phyloP scores from a whole-genome alignment of 2,797 vertebrate species.

The Argentina silus region DNA sequence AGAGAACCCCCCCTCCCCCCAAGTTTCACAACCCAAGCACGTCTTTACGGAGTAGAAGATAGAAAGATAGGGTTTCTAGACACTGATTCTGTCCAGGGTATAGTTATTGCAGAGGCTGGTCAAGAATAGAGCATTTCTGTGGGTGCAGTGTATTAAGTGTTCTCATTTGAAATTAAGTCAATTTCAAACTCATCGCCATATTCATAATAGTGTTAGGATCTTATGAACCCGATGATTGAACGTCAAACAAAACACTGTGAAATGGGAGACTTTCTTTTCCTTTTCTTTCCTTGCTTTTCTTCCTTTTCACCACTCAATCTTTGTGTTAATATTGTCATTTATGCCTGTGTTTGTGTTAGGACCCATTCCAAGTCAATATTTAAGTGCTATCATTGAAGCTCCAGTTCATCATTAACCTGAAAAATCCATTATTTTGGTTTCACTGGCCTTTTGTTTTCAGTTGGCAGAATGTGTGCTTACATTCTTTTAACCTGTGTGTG shows the following conservation, averaged over 20 bases:
- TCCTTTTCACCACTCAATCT: slow-evolving; percentile 46
- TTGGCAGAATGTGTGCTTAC: slow-evolving; percentile 29
- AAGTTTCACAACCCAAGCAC: slow-evolving; percentile 1
- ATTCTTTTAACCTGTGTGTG: slow-evolving; percentile 58
- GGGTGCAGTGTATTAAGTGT: background rate
- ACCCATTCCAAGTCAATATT: slow-evolving; percentile 48
- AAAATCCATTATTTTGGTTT: slow-evolving; percentile 9
- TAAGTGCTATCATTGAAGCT: slow-evolving; percentile 27
- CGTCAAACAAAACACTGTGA: background rate
- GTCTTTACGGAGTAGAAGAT: background rate
- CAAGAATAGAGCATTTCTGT: no score
- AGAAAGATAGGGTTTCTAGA: no score
- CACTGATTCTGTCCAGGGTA: background rate
- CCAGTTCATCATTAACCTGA: slow-evolving; percentile 48
- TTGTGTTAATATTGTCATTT: slow-evolving; percentile 40
- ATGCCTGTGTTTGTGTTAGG: slow-evolving; percentile 47
- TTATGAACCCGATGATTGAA: background rate
- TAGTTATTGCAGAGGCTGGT: background rate
- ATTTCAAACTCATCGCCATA: background rate
- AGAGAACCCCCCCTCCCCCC: background rate
- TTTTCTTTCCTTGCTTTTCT: slow-evolving; percentile 18
- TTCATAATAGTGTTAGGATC: background rate
- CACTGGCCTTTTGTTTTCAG: slow-evolving; percentile 4
- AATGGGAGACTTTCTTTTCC: slow-evolving; percentile 24
- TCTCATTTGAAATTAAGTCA: background rate